A percentile compares a stretch with the other conserved stretches of the same genome.
Conservation (phyloP, 2,113 vertebrate genomes). For the Seriola dumerili region DNA sequence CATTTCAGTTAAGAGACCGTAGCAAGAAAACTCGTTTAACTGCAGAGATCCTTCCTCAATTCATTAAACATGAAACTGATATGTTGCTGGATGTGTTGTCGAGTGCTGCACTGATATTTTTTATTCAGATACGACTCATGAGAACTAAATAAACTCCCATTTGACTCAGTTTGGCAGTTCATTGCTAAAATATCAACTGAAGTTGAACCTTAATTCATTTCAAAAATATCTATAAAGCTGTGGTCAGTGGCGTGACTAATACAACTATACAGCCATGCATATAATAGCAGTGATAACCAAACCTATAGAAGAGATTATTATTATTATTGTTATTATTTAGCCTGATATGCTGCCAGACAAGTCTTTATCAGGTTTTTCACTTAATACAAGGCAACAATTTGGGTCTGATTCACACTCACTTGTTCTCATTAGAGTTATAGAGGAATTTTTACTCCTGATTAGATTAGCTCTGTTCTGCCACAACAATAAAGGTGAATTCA, state of each 20-base stretch:
- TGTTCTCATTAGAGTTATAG: background rate
- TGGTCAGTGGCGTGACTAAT: background rate
- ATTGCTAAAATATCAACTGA: constrained; percentile 49
- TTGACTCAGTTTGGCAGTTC: constrained; percentile 74
- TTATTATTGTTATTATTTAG: constrained; percentile 8
- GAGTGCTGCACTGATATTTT: constrained; percentile 83
- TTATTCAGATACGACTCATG: constrained; percentile 75
- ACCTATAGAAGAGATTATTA: background rate
- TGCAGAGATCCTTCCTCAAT: constrained; percentile 73
- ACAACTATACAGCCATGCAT: background rate
- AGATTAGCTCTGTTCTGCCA: constrained; percentile 1
- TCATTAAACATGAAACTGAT: constrained; percentile 74
- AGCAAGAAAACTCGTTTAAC: constrained; percentile 58
- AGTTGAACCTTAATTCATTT: constrained; percentile 19
- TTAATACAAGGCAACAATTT: constrained; percentile 19
- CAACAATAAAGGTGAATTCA: constrained; percentile 16
- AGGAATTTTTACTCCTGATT: background rate
- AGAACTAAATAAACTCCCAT: constrained; percentile 78
- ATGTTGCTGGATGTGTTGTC: constrained; percentile 80
- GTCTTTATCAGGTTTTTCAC: background rate
- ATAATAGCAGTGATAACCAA: background rate
- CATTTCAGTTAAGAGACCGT: constrained; percentile 60
- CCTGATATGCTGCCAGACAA: background rate
- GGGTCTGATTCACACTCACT: constrained; percentile 10
- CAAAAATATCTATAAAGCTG: constrained; percentile 1